Base-by-base conservation (phyloP, 2,113 vertebrate species). In the Tyto alba region DNA sequence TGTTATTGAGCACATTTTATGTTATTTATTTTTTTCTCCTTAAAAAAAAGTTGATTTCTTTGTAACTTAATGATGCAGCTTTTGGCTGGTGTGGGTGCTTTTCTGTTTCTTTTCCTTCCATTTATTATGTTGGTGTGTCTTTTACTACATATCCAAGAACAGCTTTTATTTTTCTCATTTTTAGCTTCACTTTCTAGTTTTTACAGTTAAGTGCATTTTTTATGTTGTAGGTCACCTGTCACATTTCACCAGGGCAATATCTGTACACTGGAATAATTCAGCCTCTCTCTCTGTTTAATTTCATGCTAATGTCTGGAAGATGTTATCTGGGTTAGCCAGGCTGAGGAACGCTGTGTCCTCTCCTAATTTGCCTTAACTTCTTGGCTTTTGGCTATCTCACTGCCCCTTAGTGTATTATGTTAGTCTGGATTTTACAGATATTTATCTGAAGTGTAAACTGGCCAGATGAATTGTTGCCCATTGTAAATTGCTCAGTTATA, bases 171-270 rank as follows among this genome's bases (percentile, higher is more conserved):
- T 85, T 94, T 75, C 83, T 92, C 59, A 38, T 72, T 94, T 93
- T 94, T 69, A 91, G 79, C 79, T 60, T 92, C 76, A 90, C 88
- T 92, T 94, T 93, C 89, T 95, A 75, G 83, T 81, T 94, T 92
- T 96, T 94, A 77, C 72, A 55, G 78, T 79, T 96, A 96, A 97
- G 93, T 93, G 92, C 93, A 94, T 96, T 96, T 95, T 94, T 93
- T 55, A 71, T 77, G 84, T 59, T 80, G 55, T 96, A 93, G 93
- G 73, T 97, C 96, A 95, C 79, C 89, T 95, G 94, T 96, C 92
- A 91, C 71, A 8, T 72, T 97, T 94, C 79, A 90, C 34, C 60
- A 14, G 16, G 82, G 56, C 75, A 88, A 5, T 77, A 73, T 96
- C 94, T 88, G 50, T 41, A 53, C 26, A 25, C 75, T 96, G 93